phyloP scores from a whole-genome alignment of 1,140 invertebrate species.

The Spodoptera frugiperda region DNA sequence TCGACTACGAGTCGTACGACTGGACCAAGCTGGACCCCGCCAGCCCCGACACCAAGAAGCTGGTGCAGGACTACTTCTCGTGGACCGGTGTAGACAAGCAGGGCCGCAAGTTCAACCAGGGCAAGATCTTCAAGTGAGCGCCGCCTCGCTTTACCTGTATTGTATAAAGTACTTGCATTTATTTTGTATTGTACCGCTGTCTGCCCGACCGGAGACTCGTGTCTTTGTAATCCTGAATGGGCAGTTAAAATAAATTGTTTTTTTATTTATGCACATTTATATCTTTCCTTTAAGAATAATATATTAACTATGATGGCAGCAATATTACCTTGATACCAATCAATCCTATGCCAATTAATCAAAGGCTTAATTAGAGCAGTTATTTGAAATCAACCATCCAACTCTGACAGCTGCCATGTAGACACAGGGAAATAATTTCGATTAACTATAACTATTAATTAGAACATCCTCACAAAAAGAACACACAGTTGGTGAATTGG shows the following conservation, averaged over 20 bases:
- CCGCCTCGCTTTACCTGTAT: not conserved
- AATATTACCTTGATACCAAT: too few relatives aligned
- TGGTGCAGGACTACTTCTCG: slow-evolving; percentile 97
- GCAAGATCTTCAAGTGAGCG: slow-evolving; percentile 99
- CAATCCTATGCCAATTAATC: too few relatives aligned
- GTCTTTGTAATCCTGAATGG: slow-evolving; percentile 53
- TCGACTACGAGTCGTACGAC: slow-evolving; percentile 98
- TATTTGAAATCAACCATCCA: too few relatives aligned
- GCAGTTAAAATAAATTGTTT: slow-evolving; percentile 67
- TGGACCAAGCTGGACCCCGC: slow-evolving; percentile 98
- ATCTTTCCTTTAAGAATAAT: not conserved
- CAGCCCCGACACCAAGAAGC: slow-evolving; percentile 93
- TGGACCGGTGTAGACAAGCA: slow-evolving; percentile 96
- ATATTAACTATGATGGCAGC: too few relatives aligned
- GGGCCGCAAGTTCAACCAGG: slow-evolving; percentile 98
- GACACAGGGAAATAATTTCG: too few relatives aligned
- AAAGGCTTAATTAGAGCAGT: too few relatives aligned
- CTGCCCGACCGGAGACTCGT: slow-evolving; percentile 50
- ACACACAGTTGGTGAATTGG: too few relatives aligned
- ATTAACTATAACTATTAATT: too few relatives aligned
- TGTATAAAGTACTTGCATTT: slow-evolving; percentile 62
- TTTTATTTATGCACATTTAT: slow-evolving; percentile 62
- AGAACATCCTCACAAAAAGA: too few relatives aligned
- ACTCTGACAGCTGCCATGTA: too few relatives aligned
- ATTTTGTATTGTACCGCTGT: slow-evolving; percentile 51